A percentile compares a stretch with the other conserved stretches of the same genome.
These are phyloP conservation scores for Tragopan temminckii DNA, from an alignment of 2,797 vertebrate genomes.

Conservation along the genomic window DNA sequence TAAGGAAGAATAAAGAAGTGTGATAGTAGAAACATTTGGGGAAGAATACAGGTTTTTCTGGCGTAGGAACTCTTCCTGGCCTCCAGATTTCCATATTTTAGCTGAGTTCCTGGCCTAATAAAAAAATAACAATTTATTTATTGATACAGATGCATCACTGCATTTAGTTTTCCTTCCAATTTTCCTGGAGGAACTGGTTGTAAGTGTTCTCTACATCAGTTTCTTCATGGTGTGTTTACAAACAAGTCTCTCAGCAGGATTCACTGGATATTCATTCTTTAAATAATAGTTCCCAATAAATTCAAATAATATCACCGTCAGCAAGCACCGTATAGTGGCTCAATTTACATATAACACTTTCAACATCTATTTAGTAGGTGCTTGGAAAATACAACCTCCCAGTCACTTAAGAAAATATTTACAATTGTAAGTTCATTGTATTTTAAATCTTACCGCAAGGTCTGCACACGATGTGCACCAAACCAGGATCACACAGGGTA, in stretches of 20 bases:
- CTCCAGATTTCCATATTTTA: background rate
- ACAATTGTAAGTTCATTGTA: background rate
- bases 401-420: background rate
- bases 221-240: background rate
- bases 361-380: background rate
- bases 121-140: fast-evolving
- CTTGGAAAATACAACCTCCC: background rate
- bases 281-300: background rate
- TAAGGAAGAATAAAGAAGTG: background rate
- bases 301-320: background rate
- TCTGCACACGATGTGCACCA: background rate
- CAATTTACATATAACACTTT: background rate
- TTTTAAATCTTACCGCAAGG: background rate
- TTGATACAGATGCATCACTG: fast-evolving
- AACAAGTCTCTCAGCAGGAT: background rate
- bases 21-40: background rate
- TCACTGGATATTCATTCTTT: background rate
- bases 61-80: background rate
- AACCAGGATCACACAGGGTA: background rate
- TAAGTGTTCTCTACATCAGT: background rate
- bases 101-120: background rate
- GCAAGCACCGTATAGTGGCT: background rate
- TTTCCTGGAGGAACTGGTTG: background rate
- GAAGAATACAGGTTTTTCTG: background rate
- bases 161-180: background rate